These are phyloP conservation scores for Pollimyrus isidori DNA, from an alignment of 2,113 vertebrate species.

Conservation along the genomic window DNA sequence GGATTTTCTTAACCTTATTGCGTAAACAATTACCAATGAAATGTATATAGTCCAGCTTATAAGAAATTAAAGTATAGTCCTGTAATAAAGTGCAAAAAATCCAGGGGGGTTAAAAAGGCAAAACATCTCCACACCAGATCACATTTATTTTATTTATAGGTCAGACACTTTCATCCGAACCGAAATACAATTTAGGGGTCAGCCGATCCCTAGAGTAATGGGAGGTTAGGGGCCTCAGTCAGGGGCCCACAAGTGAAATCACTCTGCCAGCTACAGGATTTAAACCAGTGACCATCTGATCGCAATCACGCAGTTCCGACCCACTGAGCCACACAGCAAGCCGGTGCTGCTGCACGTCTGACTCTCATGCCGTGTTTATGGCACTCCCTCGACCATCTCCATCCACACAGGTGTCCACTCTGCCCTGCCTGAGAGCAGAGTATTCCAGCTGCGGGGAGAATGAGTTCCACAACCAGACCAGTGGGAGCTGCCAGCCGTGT, in stretches of 20 bases:
- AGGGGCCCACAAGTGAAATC: not conserved
- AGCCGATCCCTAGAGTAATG: not conserved
- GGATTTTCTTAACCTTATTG: not conserved
- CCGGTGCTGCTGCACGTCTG: not conserved
- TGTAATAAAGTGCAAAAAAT: not conserved
- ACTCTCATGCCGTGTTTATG: not conserved
- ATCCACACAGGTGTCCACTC: slow-evolving; percentile 68
- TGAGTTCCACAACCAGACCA: slow-evolving; percentile 92
- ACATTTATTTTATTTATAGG: not conserved
- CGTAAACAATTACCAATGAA: not conserved
- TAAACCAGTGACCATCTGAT: not conserved
- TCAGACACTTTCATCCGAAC: not conserved
- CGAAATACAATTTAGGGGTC: not conserved
- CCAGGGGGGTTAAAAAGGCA: not conserved
- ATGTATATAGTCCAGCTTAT: not conserved
- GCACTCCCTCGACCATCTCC: not conserved
- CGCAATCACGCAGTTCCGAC: not conserved
- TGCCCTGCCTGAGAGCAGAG: slow-evolving; percentile 70
- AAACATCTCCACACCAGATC: not conserved
- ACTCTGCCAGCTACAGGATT: not conserved
- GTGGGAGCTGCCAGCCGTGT: slow-evolving; percentile 82
- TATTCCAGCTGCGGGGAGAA: slow-evolving; percentile 89
- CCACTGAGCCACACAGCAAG: not conserved
- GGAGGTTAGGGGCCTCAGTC: not conserved
- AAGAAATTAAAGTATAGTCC: not conserved